Evolutionary conservation across 2,113 vertebrate species (phyloP), one percentile per base, ranked within the genome.

Genomic region (Lycaon pictus): DNA sequence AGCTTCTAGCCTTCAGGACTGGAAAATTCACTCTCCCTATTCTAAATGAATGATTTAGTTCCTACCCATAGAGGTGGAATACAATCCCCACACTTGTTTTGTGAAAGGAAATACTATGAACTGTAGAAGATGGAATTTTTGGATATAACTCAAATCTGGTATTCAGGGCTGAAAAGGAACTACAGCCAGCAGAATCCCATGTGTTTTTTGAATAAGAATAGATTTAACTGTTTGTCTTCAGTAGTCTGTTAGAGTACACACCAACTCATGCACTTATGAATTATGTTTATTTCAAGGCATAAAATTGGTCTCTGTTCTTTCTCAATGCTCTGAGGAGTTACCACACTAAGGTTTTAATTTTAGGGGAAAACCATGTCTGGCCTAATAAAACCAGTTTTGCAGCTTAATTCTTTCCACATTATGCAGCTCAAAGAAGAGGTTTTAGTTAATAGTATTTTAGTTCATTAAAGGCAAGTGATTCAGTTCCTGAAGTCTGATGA

Each of bases 301-400:
- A 95, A 91, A 88, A 65, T 87, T 92, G 35, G 82, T 79, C 55
- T 95, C 90, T 85, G 11, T 65, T 94, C 23, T 95, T 93, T 90
- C 82, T 97, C 35, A 90, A 29, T 69, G 82, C 56, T 97, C 63
- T 92, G 74, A 96, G 89, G 95, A 87, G 77, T 96, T 95, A 98
- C 94, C 96, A 93, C 97, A 97, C 96, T 97, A 77, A 81, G 95
- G 53, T 96, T 98, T 98, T 95, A 85, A 74, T 98, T 96, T 98
- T 97, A 97, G 93, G 92, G 82, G 85, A 96, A 97, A 96, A 84
- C 8, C 25, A 83, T 53, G 92, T 91, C 32, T 89, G 58, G 80
- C 55, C 37, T 67, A 74, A 63, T 69, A 87, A 92, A 94, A 17
- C 29, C 29, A 82, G 20, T 83, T 95, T 88, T 67, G 55, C 82